Evolutionary conservation across 2,888 invertebrate species (phyloP), one percentile per base, ranked within the genome.

Genomic region (Toxonevra muliebris): DNA sequence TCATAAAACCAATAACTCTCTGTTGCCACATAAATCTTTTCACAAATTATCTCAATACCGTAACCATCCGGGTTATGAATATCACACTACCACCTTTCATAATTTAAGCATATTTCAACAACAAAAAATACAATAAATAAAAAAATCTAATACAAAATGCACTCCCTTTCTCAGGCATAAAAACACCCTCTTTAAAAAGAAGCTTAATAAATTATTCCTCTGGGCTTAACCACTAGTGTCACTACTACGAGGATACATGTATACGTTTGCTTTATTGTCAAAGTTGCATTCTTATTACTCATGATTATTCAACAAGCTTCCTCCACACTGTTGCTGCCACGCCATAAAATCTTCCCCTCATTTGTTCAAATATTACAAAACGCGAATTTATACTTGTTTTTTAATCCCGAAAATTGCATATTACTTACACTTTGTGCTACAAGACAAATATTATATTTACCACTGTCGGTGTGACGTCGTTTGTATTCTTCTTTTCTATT

Each of bases 221-320:
- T 30, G 30, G 30, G 30, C 30, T 30, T 30, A 4, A 30, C 2
- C 7, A 4, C 7, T 30, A 30, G 3, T 30, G 30, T 30, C 30
- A 30, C 30, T 30, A 30, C 30, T 7, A 30, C 30, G 7, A 30
- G 30, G 30, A 30, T 30, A 4, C 7, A 4, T 30, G 30, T 30
- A 64, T 53, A 58, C 15, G n/a, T 54, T 63, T 13, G 40, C 20
- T 52, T 55, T 52, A 53, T 63, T 67, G 54, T 66, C 65, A 65
- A 70, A 71, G 70, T 69, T 74, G 73, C 73, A 73, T 64, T 73
- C 71, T 73, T 73, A 73, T 73, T 74, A 73, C 74, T 30, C 71
- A 65, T 69, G 63, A 71, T 74, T 71, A 71, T 69, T 73, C 69
- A 73, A 53, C 69, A 69, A 69, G 66, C 65, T 30, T 30, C 30